A percentile compares a stretch with the other conserved stretches of the same genome.
These are phyloP conservation scores for Numida meleagris DNA, from an alignment of 2,113 vertebrate species.

Conservation along the genomic window DNA sequence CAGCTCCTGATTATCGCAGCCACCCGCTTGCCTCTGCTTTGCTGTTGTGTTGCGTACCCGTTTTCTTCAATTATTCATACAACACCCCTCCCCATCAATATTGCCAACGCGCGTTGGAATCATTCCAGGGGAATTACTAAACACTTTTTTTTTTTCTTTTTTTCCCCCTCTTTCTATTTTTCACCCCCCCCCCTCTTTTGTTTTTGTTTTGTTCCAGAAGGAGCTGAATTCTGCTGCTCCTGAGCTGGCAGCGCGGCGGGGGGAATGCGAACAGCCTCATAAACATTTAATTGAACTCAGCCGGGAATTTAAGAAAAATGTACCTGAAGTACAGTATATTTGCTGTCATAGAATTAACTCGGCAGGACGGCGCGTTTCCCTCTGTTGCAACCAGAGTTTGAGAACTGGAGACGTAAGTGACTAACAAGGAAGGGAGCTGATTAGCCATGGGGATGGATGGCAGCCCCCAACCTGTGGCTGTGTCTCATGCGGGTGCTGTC, in stretches of 20 bases:
- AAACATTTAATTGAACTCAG: constrained; percentile 95
- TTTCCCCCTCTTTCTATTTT: not conserved
- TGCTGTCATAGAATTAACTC: constrained; percentile 72
- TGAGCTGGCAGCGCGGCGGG: constrained; percentile 85
- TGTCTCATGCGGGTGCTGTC: not conserved
- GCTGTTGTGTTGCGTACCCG: constrained; percentile 82
- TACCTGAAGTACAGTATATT: constrained; percentile 89
- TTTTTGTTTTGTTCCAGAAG: constrained; percentile 83
- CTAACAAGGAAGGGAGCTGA: constrained; percentile 66
- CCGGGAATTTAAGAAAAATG: constrained; percentile 95
- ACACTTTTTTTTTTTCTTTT: constrained; percentile 9
- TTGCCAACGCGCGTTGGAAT: constrained; percentile 68
- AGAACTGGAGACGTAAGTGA: constrained; percentile 50
- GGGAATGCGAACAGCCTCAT: constrained; percentile 87
- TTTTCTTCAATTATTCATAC: constrained; percentile 90
- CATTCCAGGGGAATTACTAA: constrained; percentile 72
- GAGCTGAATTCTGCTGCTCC: constrained; percentile 89
- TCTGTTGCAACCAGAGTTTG: constrained; percentile 53
- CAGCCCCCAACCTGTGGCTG: not conserved
- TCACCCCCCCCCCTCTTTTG: not conserved
- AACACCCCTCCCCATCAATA: constrained; percentile 83
- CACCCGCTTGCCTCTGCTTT: constrained; percentile 75
- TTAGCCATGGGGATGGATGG: constrained; percentile 62
- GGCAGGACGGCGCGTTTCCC: constrained; percentile 43
- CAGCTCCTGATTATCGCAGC: constrained; percentile 88